Conservation (phyloP, 2,888 invertebrate genomes). For the Epiperipatus broadwayi region DNA sequence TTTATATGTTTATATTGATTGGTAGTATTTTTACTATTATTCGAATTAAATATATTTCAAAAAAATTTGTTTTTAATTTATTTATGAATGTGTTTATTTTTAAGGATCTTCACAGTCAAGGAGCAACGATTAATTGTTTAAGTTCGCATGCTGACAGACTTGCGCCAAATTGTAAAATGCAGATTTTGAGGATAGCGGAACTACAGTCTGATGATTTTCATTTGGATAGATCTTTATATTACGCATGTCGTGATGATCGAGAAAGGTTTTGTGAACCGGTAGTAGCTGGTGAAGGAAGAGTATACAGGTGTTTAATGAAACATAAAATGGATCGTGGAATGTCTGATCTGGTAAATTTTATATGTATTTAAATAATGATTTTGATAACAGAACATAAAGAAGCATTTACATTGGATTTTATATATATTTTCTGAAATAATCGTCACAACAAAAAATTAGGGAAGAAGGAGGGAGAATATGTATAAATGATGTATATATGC, state of each 20-base stretch:
- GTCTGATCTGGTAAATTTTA: slow-evolving; percentile 28
- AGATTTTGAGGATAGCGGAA: slow-evolving; percentile 63
- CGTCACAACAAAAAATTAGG: too few relatives aligned
- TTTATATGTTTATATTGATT: too few relatives aligned
- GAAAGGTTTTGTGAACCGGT: slow-evolving; percentile 48
- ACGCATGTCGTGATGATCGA: slow-evolving; percentile 69
- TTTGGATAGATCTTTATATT: slow-evolving; percentile 66
- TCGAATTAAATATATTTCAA: too few relatives aligned
- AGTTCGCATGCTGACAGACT: slow-evolving; percentile 46
- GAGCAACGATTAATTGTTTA: slow-evolving; percentile 62
- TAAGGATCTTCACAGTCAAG: slow-evolving; percentile 41
- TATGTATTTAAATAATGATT: too few relatives aligned
- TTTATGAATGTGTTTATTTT: too few relatives aligned
- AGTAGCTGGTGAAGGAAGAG: slow-evolving; percentile 52
- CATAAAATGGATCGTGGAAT: slow-evolving; percentile 52
- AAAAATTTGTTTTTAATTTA: too few relatives aligned
- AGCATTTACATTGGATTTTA: too few relatives aligned
- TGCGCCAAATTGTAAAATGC: slow-evolving; percentile 46
- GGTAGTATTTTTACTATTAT: too few relatives aligned
- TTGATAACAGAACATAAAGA: too few relatives aligned
- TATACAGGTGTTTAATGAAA: slow-evolving; percentile 70
- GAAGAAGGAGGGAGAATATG: too few relatives aligned
- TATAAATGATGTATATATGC: too few relatives aligned
- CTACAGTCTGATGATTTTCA: slow-evolving; percentile 72
- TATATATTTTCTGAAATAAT: too few relatives aligned